Evolutionary conservation across 1,140 invertebrate genomes (phyloP), one percentile per base, ranked within the genome.

Genomic region (Harlomillsia oculata): DNA sequence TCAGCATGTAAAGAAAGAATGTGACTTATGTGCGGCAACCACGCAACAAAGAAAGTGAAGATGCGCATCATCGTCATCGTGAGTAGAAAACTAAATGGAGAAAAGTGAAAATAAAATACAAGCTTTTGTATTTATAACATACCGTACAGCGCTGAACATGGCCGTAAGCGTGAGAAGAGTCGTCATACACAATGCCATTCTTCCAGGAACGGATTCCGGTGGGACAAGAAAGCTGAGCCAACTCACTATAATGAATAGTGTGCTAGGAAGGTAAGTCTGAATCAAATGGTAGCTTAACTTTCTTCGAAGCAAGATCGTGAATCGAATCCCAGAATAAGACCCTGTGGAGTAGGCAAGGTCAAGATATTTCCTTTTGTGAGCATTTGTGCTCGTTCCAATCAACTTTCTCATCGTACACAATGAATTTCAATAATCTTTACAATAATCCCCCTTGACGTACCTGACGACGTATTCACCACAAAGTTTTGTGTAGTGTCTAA

Each of bases 211-310:
- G 25, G 78, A 75, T 67, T 80, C 78, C 1, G 78, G 78, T 48
- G 80, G 80, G 11, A 81, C 77, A 32, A 79, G 76, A 68, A 81
- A 80, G 30, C 34, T 43, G 29, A 58, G 36, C 79, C 80, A 82
- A 3, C 77, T 79, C 61, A 82, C 80, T 62, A 80, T 77, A 28
- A 81, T 79, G 63, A 81, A 81, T 40, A 82, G 67, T 1, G 78
- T 76, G 13, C 78, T 80, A 0, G 80, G 80, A 6, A 82, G 67
- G 64, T 81, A 82, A 56, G 77, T 80, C 34, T 62, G 79, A 25
- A 80, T 66, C 0, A 80, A 69, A 62, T 80, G 79, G 52, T 77
- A 77, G 26, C 77, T 70, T 3, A 80, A 69, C 65, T 80, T 78
- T 20, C 79, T 66, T 16, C 78, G 78, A 54, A 80, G 69, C 49